Evolutionary conservation across 2,113 vertebrate genomes (phyloP).

Genomic region (Planiliza haematocheilus): DNA sequence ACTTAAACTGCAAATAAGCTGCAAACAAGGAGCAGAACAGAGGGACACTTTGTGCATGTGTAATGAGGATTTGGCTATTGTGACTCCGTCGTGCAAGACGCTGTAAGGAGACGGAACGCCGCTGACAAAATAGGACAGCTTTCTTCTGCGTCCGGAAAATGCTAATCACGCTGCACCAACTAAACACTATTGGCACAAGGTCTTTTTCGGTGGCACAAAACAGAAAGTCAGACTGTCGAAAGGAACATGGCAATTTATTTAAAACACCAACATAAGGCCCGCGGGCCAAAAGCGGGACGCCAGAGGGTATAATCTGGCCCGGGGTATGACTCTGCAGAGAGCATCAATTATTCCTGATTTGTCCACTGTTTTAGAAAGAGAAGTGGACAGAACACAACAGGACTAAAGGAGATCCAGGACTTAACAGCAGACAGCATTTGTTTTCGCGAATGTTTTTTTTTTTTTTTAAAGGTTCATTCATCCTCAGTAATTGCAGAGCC

Average conservation of each 20-base stretch:
- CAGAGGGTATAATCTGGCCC: background rate
- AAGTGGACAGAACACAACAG: too few relatives aligned
- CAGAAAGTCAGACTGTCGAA: constrained; percentile 8
- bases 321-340: too few relatives aligned
- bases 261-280: background rate
- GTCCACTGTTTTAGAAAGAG: background rate
- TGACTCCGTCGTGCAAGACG: constrained; percentile 7
- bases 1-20: constrained; percentile 65
- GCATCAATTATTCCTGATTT: too few relatives aligned
- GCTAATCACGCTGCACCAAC: background rate
- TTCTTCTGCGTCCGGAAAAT: background rate
- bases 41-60: constrained; percentile 16
- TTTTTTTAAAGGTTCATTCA: too few relatives aligned
- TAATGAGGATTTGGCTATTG: constrained; percentile 14
- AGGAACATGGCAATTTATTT: background rate
- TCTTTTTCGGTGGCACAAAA: background rate
- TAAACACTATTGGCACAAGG: background rate
- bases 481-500: too few relatives aligned
- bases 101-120: background rate
- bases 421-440: too few relatives aligned
- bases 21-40: constrained; percentile 45
- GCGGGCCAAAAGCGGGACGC: background rate
- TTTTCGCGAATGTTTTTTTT: too few relatives aligned
- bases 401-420: too few relatives aligned
- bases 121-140: background rate